Conservation (phyloP, 2,888 invertebrate genomes). For the Ellobium chinense region DNA sequence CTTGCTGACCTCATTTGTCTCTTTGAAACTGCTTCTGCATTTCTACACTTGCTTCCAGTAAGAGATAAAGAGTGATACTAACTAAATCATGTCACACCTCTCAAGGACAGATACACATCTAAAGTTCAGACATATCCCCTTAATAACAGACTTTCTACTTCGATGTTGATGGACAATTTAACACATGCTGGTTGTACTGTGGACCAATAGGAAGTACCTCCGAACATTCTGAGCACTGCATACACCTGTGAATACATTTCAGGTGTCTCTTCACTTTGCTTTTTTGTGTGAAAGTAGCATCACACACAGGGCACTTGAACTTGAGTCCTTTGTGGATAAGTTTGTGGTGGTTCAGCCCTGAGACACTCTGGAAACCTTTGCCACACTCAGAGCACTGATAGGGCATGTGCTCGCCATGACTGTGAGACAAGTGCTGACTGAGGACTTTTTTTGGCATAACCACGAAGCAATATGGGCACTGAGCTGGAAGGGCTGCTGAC, state of each 20-base stretch:
- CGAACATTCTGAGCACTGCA: constrained; percentile 21
- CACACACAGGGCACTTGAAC: constrained; percentile 30
- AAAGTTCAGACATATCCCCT: no score
- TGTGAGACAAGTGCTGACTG: constrained; percentile 31
- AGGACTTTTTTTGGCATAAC: neutral
- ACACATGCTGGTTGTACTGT: constrained; percentile 31
- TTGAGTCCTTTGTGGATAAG: constrained; percentile 18
- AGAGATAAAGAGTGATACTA: no score
- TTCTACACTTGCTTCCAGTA: no score
- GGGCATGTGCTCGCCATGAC: constrained; percentile 25
- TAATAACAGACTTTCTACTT: no score
- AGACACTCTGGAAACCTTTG: constrained; percentile 31
- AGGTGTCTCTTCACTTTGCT: constrained; percentile 39
- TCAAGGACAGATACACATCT: no score
- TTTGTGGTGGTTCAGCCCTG: constrained; percentile 33
- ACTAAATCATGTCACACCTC: no score
- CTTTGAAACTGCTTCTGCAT: no score
- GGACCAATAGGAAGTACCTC: constrained; percentile 18
- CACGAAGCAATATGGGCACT: constrained; percentile 23
- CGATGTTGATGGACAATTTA: no score
- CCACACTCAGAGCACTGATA: constrained; percentile 35
- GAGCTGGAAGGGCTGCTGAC: neutral
- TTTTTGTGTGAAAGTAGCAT: constrained; percentile 38
- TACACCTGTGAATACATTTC: constrained; percentile 16
- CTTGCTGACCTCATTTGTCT: no score